A percentile compares a stretch with the other conserved stretches of the same genome.
These are phyloP conservation scores for Tiaroga cobitis DNA, from an alignment of 2,797 vertebrate species.

Conservation along the genomic window DNA sequence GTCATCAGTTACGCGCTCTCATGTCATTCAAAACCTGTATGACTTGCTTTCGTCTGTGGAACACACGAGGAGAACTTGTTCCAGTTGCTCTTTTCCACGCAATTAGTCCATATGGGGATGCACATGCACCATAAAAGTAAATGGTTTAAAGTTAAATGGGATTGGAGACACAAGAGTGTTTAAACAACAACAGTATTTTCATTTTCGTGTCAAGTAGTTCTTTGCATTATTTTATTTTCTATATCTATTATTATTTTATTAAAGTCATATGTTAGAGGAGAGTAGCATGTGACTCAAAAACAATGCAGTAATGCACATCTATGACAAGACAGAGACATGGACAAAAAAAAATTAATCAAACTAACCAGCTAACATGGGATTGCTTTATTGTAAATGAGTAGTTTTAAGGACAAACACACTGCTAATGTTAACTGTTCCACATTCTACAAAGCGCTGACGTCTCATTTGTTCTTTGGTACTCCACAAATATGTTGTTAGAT, in stretches of 20 bases:
- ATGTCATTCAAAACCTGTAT: no score
- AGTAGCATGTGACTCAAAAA: neutral
- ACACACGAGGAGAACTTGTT: neutral
- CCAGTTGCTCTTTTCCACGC: neutral
- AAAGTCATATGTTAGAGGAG: slow-evolving; percentile 5
- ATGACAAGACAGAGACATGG: neutral
- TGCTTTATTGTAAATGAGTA: slow-evolving; percentile 19
- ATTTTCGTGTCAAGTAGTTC: neutral
- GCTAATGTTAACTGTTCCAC: neutral
- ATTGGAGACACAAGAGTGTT: neutral
- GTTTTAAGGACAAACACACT: slow-evolving; percentile 9
- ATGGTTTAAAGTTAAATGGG: neutral
- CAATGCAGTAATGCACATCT: neutral
- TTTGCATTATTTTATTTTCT: no score
- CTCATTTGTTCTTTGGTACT: neutral
- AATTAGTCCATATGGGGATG: neutral
- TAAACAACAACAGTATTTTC: neutral
- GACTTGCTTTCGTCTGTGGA: no score
- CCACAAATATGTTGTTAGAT: slow-evolving; percentile 20
- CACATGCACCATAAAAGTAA: neutral
- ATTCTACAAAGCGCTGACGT: neutral
- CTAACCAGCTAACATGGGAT: neutral
- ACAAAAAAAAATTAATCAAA: neutral
- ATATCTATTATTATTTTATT: neutral
- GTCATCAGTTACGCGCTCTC: neutral